Percentiles rank a stretch among this genome's conserved stretches.
These are phyloP conservation scores for Shinisaurus crocodilurus DNA, from an alignment of 2,113 vertebrate genomes.

Conservation along the genomic window DNA sequence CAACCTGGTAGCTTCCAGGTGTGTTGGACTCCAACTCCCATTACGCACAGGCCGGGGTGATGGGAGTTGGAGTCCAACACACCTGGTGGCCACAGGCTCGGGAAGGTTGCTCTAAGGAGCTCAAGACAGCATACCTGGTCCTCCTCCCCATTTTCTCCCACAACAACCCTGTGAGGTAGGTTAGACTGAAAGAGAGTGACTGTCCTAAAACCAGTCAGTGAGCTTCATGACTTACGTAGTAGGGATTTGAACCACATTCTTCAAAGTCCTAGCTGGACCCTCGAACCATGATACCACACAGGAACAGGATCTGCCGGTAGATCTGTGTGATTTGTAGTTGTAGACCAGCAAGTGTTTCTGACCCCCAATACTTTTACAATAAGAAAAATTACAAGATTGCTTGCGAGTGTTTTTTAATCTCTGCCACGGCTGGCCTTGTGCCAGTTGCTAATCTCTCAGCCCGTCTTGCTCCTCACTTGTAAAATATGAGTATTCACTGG, in stretches of 20 bases:
- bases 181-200: not conserved
- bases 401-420: no score
- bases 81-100: not conserved
- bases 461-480: not conserved
- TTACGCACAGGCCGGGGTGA: not conserved
- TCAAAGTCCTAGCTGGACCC: not conserved
- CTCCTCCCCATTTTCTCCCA: not conserved
- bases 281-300: not conserved
- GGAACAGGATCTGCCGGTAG: not conserved
- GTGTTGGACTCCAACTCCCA: not conserved
- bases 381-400: not conserved
- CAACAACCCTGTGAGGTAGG: not conserved
- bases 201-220: not conserved
- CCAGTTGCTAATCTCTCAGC: not conserved
- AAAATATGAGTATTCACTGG: not conserved
- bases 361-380: not conserved
- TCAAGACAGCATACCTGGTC: no score
- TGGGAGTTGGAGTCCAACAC: not conserved
- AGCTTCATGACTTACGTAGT: not conserved
- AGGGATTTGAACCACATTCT: not conserved
- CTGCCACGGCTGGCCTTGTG: not conserved
- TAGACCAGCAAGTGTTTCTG: not conserved
- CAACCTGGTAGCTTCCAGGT: not conserved
- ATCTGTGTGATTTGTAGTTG: not conserved
- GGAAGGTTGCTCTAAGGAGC: no score